Conservation (phyloP, 2,113 vertebrate species). For the Struthidea cinerea region DNA sequence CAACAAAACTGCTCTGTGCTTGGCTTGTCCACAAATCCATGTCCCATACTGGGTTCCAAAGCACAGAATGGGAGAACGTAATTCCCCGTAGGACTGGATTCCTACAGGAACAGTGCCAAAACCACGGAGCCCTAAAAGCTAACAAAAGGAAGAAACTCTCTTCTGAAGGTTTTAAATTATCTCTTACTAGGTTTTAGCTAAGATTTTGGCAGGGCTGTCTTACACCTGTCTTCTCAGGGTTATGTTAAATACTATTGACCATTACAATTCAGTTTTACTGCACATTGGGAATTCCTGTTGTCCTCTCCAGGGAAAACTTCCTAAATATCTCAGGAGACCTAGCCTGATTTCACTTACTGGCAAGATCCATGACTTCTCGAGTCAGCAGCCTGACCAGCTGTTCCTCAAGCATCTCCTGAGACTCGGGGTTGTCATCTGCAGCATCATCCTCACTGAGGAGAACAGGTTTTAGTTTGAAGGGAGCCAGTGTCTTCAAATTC, state of each 20-base stretch:
- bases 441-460: constrained; percentile 76
- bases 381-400: constrained; percentile 88
- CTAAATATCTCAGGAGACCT: neutral
- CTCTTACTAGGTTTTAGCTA: neutral
- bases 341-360: constrained; percentile 78
- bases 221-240: neutral
- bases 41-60: neutral
- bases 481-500: neutral
- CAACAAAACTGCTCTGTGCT: neutral
- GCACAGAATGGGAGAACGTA: neutral
- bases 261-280: neutral
- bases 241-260: neutral
- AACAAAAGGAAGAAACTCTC: neutral
- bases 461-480: neutral
- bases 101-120: neutral
- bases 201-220: neutral
- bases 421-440: constrained; percentile 87
- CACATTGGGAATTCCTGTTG: neutral
- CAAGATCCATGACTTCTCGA: constrained; percentile 92
- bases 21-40: neutral
- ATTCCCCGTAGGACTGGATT: neutral
- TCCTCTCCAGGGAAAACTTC: neutral
- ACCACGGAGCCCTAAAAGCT: neutral
- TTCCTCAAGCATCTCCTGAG: constrained; percentile 94
- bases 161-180: neutral